Evolutionary conservation across 2,888 invertebrate genomes (phyloP).

Genomic region (Nomada flava): DNA sequence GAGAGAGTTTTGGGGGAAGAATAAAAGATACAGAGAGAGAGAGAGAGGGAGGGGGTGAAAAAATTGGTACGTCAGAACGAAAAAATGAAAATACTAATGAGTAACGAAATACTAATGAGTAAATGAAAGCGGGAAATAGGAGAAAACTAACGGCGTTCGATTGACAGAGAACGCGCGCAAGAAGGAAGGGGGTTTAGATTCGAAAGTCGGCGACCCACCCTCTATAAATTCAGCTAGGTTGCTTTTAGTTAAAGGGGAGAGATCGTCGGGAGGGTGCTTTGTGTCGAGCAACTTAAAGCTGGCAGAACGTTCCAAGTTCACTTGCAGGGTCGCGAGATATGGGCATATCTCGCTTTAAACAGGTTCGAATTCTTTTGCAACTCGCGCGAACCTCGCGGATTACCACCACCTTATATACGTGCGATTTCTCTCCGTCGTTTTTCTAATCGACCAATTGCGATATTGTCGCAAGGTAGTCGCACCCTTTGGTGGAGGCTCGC

Average conservation of each 20-base stretch:
- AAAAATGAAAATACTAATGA: conserved; percentile 24
- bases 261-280: conserved; percentile 41
- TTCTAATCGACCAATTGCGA: conserved; percentile 15
- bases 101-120: conserved; percentile 5
- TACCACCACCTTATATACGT: conserved; percentile 17
- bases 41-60: not conserved
- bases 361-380: conserved; percentile 42
- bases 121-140: not conserved
- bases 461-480: conserved; percentile 56
- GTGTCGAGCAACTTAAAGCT: conserved; percentile 69
- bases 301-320: conserved; percentile 35
- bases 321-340: conserved; percentile 60
- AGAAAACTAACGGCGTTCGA: not conserved
- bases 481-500: conserved; percentile 29
- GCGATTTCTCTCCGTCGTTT: conserved; percentile 8
- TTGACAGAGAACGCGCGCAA: not conserved
- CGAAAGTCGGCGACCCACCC: conserved; percentile 60
- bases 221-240: conserved; percentile 62
- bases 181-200: conserved; percentile 45
- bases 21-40: not conserved
- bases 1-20: too few species aligned
- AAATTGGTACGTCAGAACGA: not conserved
- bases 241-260: conserved; percentile 65
- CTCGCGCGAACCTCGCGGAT: conserved; percentile 23
- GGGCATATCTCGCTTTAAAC: conserved; percentile 69